Conservation (phyloP, 2,113 vertebrate species). For the Ploceus nigricollis region DNA sequence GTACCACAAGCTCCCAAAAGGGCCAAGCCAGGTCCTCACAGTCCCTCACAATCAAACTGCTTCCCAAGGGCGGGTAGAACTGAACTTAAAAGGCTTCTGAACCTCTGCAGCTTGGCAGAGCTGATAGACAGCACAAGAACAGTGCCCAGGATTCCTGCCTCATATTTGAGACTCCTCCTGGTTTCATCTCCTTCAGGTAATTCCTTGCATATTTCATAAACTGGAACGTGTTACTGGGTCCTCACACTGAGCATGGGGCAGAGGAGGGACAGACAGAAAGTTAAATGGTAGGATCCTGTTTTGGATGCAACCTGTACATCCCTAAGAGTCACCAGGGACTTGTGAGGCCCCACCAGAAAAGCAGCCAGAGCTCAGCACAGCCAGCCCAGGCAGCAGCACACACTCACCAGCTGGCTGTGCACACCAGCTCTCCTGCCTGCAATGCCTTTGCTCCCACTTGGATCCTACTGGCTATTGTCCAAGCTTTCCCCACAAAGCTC, state of each 20-base stretch:
- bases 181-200: neutral
- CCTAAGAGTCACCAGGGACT: neutral
- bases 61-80: neutral
- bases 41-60: neutral
- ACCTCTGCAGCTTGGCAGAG: neutral
- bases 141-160: neutral
- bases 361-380: neutral
- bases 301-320: neutral
- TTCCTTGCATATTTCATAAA: neutral
- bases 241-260: rapidly evolving
- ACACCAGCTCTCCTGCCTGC: neutral
- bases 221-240: rapidly evolving
- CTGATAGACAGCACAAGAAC: neutral
- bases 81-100: neutral
- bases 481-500: neutral
- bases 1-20: neutral
- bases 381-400: neutral
- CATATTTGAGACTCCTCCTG: neutral
- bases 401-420: neutral
- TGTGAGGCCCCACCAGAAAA: neutral
- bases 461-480: neutral
- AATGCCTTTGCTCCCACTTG: neutral
- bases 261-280: neutral
- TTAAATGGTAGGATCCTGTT: neutral
- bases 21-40: neutral